A percentile compares a stretch with the other conserved stretches of the same genome.
Conservation (phyloP, 2,113 vertebrate species). For the Ailuropoda melanoleuca region DNA sequence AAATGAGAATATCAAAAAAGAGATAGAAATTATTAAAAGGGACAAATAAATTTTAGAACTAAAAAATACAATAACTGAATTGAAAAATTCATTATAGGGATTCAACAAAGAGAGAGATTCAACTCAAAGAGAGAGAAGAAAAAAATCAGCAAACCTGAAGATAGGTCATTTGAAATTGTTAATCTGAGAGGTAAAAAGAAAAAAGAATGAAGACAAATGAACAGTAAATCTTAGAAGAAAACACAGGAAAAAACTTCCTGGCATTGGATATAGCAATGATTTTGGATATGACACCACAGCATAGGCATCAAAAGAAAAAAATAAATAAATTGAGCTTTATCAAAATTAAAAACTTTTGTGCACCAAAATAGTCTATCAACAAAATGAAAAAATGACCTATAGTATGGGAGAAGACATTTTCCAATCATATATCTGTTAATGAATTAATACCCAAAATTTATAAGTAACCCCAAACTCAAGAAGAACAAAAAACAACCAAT, state of each 20-base stretch:
- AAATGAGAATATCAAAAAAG: not conserved
- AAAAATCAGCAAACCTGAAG: not conserved
- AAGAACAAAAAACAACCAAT: not conserved
- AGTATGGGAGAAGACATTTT: not conserved
- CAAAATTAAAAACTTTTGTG: not conserved
- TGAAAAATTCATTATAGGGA: not conserved
- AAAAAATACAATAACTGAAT: not conserved
- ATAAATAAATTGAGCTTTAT: not conserved
- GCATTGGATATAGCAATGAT: not conserved
- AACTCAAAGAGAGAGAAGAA: not conserved
- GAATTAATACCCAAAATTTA: not conserved
- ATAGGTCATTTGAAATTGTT: not conserved
- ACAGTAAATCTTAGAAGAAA: not conserved
- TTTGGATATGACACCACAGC: not conserved
- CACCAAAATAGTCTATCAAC: not conserved
- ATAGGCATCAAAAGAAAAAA: not conserved
- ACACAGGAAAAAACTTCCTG: not conserved
- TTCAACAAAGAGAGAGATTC: not conserved
- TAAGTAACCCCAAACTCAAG: not conserved
- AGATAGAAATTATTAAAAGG: not conserved
- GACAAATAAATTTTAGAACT: not conserved
- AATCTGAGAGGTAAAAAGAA: not conserved
- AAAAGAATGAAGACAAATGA: not conserved
- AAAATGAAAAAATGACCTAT: not conserved
- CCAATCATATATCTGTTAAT: not conserved